phyloP scores from a whole-genome alignment of 1,140 invertebrate genomes.

The Delia radicum region DNA sequence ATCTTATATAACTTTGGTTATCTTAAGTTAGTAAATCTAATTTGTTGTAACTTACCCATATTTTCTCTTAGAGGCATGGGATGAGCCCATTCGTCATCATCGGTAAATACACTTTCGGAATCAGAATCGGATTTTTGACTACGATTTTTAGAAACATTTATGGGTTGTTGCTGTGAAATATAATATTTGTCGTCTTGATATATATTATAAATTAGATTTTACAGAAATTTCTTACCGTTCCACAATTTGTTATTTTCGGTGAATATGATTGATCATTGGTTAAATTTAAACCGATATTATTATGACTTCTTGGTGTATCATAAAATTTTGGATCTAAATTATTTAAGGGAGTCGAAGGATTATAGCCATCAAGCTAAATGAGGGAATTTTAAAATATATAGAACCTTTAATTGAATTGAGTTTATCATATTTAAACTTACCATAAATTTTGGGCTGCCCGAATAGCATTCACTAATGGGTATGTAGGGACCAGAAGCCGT shows the following conservation, averaged over 20 bases:
- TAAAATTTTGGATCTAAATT: conserved; percentile 59
- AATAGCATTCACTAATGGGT: conserved; percentile 85
- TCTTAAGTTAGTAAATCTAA: background rate
- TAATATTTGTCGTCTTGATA: too few species aligned
- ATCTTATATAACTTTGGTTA: too few species aligned
- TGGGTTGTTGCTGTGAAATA: conserved; percentile 40
- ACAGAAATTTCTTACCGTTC: conserved; percentile 32
- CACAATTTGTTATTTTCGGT: conserved; percentile 53
- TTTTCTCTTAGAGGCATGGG: conserved; percentile 50
- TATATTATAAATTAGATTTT: background rate
- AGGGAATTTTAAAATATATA: background rate
- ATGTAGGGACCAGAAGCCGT: conserved; percentile 74
- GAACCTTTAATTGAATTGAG: background rate
- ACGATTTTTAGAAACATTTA: conserved; percentile 27
- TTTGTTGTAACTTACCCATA: conserved; percentile 47
- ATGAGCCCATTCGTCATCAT: conserved; percentile 61
- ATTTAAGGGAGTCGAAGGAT: conserved; percentile 48
- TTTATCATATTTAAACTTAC: conserved; percentile 18
- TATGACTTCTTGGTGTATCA: conserved; percentile 59
- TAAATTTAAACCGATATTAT: conserved; percentile 54
- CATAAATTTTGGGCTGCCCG: conserved; percentile 65
- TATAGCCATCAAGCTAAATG: conserved; percentile 34
- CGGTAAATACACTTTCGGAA: conserved; percentile 63
- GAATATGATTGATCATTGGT: conserved; percentile 54
- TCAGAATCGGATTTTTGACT: conserved; percentile 59